phyloP scores from a whole-genome alignment of 2,797 vertebrate genomes.

The Pipistrellus kuhlii region DNA sequence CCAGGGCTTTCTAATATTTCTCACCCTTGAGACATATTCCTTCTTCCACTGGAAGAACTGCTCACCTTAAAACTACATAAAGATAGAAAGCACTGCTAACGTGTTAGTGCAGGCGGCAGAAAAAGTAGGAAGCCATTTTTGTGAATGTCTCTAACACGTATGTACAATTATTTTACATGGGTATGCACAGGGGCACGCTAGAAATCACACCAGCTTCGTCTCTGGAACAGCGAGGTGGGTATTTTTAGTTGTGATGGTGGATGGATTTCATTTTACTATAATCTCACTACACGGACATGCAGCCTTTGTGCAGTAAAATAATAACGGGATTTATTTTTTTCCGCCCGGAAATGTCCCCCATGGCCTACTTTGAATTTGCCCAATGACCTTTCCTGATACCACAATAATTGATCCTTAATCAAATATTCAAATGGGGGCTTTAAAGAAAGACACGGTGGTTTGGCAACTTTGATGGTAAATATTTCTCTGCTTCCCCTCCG shows the following conservation, averaged over 20 bases:
- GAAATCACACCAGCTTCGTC: not conserved
- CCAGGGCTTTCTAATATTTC: not conserved
- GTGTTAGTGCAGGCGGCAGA: rapidly evolving
- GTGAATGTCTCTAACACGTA: not conserved
- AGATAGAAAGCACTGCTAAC: too few species aligned
- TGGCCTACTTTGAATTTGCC: slow-evolving; percentile 77
- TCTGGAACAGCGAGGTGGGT: rapidly evolving
- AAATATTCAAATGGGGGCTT: slow-evolving; percentile 87
- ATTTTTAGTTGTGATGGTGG: not conserved
- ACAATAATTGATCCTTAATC: slow-evolving; percentile 87
- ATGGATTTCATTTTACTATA: not conserved
- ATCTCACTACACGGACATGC: rapidly evolving
- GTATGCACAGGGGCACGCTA: rapidly evolving
- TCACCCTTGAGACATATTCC: not conserved
- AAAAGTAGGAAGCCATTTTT: not conserved
- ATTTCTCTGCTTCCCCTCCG: slow-evolving; percentile 34
- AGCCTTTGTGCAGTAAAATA: slow-evolving; percentile 64
- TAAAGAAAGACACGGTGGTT: slow-evolving; percentile 69
- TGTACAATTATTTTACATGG: rapidly evolving
- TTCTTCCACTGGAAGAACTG: not conserved
- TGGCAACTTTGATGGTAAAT: slow-evolving; percentile 79
- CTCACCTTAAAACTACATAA: not conserved
- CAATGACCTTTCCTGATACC: slow-evolving; percentile 79
- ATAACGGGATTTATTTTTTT: slow-evolving; percentile 74
- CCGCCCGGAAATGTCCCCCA: slow-evolving; percentile 70